Base-by-base conservation (phyloP, 2,888 invertebrate species). In the Phytoseiulus persimilis region DNA sequence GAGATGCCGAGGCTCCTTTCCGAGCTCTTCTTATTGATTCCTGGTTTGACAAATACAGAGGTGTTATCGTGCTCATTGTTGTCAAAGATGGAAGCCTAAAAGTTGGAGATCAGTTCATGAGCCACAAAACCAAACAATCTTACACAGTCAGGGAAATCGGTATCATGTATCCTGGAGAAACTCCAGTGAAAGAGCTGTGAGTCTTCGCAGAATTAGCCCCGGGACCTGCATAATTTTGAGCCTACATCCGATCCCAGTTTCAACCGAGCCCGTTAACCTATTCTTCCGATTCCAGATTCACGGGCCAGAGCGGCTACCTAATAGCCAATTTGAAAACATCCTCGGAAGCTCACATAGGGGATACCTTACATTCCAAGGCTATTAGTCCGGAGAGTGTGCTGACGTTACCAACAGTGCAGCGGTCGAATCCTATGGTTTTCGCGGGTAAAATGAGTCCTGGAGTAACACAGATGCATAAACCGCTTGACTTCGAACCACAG, bases 231-330 rank as follows among this genome's bases (percentile, higher is more conserved):
- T n/a, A n/a, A n/a, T n/a, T n/a, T n/a, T n/a, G n/a, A n/a, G n/a
- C n/a, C n/a, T n/a, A n/a, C n/a, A n/a, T n/a, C n/a, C n/a, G n/a
- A n/a, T n/a, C n/a, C n/a, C n/a, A n/a, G n/a, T n/a, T n/a, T n/a
- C n/a, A n/a, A n/a, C n/a, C n/a, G n/a, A n/a, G n/a, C n/a, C n/a
- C n/a, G n/a, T n/a, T n/a, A 65, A 6, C 65, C 5, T 11, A 23
- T 65, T 65, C 18, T 18, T 65, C 65, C 65, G 14, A 2, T 18
- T 65, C 65, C 91, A 94, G 94, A 83, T 93, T 92, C 91, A 97
- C 98, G 89, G 99, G 99, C 0, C 98, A 99, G 94, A 97, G 98
- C 91, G 98, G 98, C 9, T 95, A 96, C 92, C 93, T 99, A 90
- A 95, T 95, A 1, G 96, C 96, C 91, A 96, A 95, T 91, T 96